Conservation (phyloP, 2,888 invertebrate species). For the Lacanobia oleracea region DNA sequence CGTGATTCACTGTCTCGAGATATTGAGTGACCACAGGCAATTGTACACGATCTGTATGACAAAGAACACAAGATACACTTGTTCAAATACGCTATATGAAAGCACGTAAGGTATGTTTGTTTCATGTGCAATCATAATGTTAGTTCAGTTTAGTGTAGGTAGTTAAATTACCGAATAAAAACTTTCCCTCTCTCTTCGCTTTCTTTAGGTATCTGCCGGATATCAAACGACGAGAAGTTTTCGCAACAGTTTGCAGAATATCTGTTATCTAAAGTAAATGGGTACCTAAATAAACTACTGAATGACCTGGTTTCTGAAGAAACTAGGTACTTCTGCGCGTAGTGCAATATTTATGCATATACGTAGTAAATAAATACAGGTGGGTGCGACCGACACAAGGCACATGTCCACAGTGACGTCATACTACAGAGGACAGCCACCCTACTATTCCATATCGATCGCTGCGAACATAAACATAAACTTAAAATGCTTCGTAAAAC, state of each 20-base stretch:
- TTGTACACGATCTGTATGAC: slow-evolving; percentile 66
- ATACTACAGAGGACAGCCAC: slow-evolving; percentile 71
- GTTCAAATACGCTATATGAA: slow-evolving; percentile 71
- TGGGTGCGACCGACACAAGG: slow-evolving; percentile 63
- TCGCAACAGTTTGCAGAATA: background rate
- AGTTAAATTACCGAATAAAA: slow-evolving; percentile 1
- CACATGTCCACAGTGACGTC: slow-evolving; percentile 68
- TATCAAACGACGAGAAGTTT: background rate
- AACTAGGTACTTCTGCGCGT: slow-evolving; percentile 50
- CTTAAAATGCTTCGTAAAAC: slow-evolving; percentile 10
- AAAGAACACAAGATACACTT: slow-evolving; percentile 74
- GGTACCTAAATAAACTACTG: slow-evolving; percentile 46
- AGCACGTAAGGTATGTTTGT: slow-evolving; percentile 53
- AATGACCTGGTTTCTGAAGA: slow-evolving; percentile 65
- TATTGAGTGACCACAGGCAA: slow-evolving; percentile 69
- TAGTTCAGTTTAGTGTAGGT: background rate
- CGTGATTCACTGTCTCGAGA: slow-evolving; percentile 67
- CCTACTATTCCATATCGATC: slow-evolving; percentile 68
- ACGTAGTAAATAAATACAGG: slow-evolving; percentile 57
- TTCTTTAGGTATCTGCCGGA: no score
- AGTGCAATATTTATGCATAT: slow-evolving; percentile 56
- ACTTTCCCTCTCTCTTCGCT: background rate
- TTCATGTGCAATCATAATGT: slow-evolving; percentile 46
- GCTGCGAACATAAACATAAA: slow-evolving; percentile 39
- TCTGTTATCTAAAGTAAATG: slow-evolving; percentile 18